Evolutionary conservation across 1,140 invertebrate genomes (phyloP), one percentile per base, ranked within the genome.

Genomic region (Cecropterus lyciades): DNA sequence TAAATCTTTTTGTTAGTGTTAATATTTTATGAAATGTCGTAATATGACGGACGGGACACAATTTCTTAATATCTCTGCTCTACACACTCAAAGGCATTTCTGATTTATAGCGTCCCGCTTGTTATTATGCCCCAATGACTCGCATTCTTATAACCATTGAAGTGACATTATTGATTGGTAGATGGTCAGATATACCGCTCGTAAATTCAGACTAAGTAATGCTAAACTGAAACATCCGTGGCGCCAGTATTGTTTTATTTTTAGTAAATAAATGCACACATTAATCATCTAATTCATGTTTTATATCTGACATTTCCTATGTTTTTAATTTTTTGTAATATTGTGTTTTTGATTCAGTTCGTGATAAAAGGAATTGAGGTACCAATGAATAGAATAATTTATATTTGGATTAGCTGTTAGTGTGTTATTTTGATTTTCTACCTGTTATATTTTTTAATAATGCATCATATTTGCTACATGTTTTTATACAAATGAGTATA

Each of bases 61-160:
- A 57, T 66, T 57, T 66, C 59, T 70, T 70, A 70, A 65, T 65
- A 68, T 64, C 45, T 53, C 45, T 5, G 43, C 63, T 33, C 30
- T 27, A 33, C 13, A 24, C 62, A 43, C 67, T 71, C 70, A 72
- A 75, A 78, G 71, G 66, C 53, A 70, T 69, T 65, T 57, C 65
- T 73, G 79, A 81, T 81, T 81, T 79, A 81, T 73, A 62, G 66
- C 64, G 27, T 62, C 59, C 48, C 13, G 62, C 69, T 73, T 70
- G 67, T 78, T 74, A 74, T 78, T 69, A 74, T 71, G 69, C 72
- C 56, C 46, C 70, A 72, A 70, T 76, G 70, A 75, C 72, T 75
- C 63, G 55, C 51, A 48, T 60, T 69, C 64, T 65, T 75, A 57
- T 51, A 52, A 20, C 49, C 51, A 49, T 72, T 67, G 40, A 67